Percentiles rank a stretch among this genome's conserved stretches.
phyloP scores from a whole-genome alignment of 2,888 invertebrate species.

The Ferrisia virgata region DNA sequence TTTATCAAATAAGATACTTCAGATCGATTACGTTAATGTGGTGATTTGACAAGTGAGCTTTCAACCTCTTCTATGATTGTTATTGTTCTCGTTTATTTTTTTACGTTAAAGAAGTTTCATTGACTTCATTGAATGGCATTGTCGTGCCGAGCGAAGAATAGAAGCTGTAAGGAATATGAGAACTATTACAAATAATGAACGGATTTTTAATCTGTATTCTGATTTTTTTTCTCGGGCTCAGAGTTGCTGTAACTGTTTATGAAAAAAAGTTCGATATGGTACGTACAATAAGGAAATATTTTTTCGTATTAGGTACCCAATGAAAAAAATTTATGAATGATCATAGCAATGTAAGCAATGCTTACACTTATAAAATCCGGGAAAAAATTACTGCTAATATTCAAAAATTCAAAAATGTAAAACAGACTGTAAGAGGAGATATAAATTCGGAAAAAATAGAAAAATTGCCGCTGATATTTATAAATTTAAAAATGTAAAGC shows the following conservation, averaged over 20 bases:
- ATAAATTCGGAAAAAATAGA: too few species aligned
- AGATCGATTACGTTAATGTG: not conserved
- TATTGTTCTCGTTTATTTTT: not conserved
- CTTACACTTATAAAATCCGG: too few species aligned
- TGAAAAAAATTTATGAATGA: too few species aligned
- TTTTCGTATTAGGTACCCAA: too few species aligned
- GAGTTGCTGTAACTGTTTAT: not conserved
- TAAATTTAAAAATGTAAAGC: too few species aligned
- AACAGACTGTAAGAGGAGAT: too few species aligned
- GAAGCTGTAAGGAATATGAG: not conserved
- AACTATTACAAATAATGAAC: not conserved
- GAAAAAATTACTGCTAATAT: too few species aligned
- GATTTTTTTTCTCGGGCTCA: not conserved
- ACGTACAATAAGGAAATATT: too few species aligned
- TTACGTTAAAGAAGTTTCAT: not conserved
- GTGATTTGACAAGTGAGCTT: not conserved
- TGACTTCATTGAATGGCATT: conserved; percentile 4
- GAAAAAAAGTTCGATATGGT: too few species aligned
- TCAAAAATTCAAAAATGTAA: too few species aligned
- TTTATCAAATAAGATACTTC: not conserved
- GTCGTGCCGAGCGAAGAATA: not conserved
- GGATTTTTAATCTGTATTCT: not conserved
- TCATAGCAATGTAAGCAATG: too few species aligned
- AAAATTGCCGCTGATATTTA: too few species aligned
- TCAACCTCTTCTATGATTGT: not conserved